Percentiles rank a stretch among this genome's conserved stretches.
phyloP scores from a whole-genome alignment of 2,797 vertebrate genomes.

The Eospalax fontanierii region DNA sequence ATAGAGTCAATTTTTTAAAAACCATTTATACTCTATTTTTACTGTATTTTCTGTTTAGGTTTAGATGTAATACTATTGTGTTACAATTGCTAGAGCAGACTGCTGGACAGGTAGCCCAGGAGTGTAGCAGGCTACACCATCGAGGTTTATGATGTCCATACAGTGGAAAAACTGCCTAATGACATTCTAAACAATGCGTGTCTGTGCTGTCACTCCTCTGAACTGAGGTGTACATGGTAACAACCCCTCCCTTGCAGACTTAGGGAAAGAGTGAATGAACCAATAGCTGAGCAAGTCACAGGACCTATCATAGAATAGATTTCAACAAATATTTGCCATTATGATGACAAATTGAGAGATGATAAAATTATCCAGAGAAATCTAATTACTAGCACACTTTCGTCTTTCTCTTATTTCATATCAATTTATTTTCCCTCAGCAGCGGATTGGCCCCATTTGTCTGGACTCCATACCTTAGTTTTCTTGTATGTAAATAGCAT shows the following conservation, averaged over 20 bases:
- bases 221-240: neutral
- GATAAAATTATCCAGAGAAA: neutral
- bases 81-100: too few species aligned
- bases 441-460: neutral
- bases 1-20: neutral
- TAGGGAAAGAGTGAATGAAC: neutral
- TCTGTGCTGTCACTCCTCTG: neutral
- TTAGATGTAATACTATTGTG: neutral
- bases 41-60: neutral
- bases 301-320: neutral
- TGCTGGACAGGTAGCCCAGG: neutral
- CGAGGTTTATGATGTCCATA: too few species aligned
- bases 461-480: constrained; percentile 45
- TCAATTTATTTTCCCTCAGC: neutral
- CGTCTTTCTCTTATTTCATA: neutral
- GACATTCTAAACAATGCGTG: neutral
- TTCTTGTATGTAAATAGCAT: neutral
- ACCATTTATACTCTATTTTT: neutral
- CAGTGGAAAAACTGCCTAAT: neutral
- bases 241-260: neutral
- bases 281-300: neutral
- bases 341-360: constrained; percentile 9
- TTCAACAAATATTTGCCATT: neutral
- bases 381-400: neutral
- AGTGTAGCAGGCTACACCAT: neutral